A percentile compares a stretch with the other conserved stretches of the same genome.
These are phyloP conservation scores for Arrhopalites spinosus DNA, from an alignment of 2,888 invertebrate species.

Conservation along the genomic window DNA sequence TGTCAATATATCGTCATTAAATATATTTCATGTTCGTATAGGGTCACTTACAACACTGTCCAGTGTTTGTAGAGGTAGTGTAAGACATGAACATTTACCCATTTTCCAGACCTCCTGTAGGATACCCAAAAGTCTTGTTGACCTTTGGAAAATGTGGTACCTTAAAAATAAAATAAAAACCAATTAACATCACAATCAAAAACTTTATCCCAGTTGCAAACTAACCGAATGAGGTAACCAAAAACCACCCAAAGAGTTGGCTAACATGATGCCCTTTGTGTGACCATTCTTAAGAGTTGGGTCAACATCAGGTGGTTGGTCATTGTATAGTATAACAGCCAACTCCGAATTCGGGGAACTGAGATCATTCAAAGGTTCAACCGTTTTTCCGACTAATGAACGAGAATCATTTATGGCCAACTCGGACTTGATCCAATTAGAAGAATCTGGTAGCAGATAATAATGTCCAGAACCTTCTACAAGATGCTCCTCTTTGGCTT, in stretches of 20 bases:
- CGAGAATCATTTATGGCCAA: constrained; percentile 66
- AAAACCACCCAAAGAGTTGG: constrained; percentile 74
- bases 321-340: constrained; percentile 78
- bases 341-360: neutral
- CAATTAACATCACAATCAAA: no score
- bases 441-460: constrained; percentile 63
- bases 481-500: constrained; percentile 64
- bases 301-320: constrained; percentile 74
- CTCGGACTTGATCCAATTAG: constrained; percentile 72
- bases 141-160: neutral
- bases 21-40: no score
- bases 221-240: constrained; percentile 86
- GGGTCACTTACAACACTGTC: constrained; percentile 8
- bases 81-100: constrained; percentile 45
- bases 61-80: constrained; percentile 14
- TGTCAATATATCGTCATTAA: no score
- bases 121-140: constrained; percentile 27
- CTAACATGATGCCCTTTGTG: constrained; percentile 82
- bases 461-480: constrained; percentile 71
- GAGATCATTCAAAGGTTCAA: constrained; percentile 45
- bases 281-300: constrained; percentile 72
- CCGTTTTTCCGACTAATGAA: constrained; percentile 62
- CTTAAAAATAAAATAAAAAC: neutral
- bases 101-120: constrained; percentile 42
- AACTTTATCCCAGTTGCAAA: no score